phyloP scores from a whole-genome alignment of 1,140 invertebrate species.

The Drosophila kanapiae region DNA sequence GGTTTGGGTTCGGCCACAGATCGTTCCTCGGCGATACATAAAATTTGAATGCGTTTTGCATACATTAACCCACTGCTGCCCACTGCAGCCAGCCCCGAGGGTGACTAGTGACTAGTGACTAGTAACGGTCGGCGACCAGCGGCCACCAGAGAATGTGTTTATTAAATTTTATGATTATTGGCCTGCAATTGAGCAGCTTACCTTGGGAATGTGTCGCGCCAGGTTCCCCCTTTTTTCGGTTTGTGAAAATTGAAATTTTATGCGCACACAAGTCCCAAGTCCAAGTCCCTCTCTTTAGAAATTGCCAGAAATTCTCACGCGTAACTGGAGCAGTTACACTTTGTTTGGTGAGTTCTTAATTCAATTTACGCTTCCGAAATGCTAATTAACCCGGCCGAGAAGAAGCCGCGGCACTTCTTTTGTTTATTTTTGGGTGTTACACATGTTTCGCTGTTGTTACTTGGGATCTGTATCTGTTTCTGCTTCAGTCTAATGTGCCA shows the following conservation, averaged over 20 bases:
- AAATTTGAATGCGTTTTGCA: constrained; percentile 84
- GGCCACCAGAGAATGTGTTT: constrained; percentile 68
- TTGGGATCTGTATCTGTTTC: constrained; percentile 48
- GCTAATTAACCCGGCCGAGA: constrained; percentile 73
- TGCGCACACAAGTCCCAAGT: constrained; percentile 45
- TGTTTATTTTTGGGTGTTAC: constrained; percentile 43
- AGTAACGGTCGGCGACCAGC: constrained; percentile 67
- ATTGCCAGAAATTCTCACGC: constrained; percentile 77
- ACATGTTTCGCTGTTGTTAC: constrained; percentile 60
- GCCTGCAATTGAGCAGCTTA: constrained; percentile 71
- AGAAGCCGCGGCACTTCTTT: constrained; percentile 20
- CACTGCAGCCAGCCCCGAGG: constrained; percentile 16
- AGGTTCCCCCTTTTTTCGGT: constrained; percentile 17
- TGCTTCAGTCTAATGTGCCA: constrained; percentile 67
- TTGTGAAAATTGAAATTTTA: constrained; percentile 78
- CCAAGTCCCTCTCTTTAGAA: constrained; percentile 7
- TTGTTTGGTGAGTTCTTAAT: constrained; percentile 67
- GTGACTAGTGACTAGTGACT: constrained; percentile 9
- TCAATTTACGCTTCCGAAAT: constrained; percentile 81
- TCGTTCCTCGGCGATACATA: constrained; percentile 78
- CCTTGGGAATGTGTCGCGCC: constrained; percentile 69
- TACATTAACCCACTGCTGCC: constrained; percentile 80
- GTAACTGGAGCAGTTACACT: constrained; percentile 81
- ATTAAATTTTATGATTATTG: constrained; percentile 84
- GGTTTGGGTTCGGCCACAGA: constrained; percentile 37